These are phyloP conservation scores for Sclerodermus sp. DNA, from an alignment of 2,888 invertebrate genomes.

Conservation along the genomic window DNA sequence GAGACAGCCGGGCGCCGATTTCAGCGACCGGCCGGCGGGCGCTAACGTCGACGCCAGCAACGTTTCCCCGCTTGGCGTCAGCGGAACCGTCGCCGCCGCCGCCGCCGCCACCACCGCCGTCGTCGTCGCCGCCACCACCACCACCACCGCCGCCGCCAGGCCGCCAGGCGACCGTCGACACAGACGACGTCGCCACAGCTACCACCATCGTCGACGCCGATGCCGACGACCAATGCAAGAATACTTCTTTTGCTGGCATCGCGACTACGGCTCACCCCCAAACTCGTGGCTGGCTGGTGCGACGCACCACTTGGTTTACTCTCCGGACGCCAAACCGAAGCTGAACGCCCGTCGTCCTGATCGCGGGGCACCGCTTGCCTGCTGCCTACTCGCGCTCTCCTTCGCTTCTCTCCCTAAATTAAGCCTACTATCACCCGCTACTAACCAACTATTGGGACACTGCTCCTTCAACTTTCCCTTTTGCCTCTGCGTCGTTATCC, in stretches of 20 bases:
- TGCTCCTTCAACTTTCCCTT: too few species aligned
- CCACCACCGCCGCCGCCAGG: slow-evolving; percentile 7
- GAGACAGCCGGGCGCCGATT: slow-evolving; percentile 40
- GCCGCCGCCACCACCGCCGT: slow-evolving; percentile 22
- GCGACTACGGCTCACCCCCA: slow-evolving; percentile 22
- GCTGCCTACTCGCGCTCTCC: too few species aligned
- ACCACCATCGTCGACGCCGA: slow-evolving; percentile 17
- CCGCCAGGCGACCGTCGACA: slow-evolving; percentile 9
- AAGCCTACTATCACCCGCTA: too few species aligned
- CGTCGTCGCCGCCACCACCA: slow-evolving; percentile 4
- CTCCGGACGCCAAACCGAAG: too few species aligned
- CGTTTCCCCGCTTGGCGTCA: slow-evolving; percentile 7
- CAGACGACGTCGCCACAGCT: slow-evolving; percentile 18
- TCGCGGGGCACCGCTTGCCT: too few species aligned
- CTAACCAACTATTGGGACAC: too few species aligned
- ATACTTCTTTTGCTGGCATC: slow-evolving; percentile 40
- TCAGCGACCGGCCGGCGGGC: slow-evolving; percentile 34
- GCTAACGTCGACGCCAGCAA: slow-evolving; percentile 39
- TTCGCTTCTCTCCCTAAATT: too few species aligned
- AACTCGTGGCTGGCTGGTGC: neutral
- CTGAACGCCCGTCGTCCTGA: too few species aligned
- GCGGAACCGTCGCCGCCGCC: slow-evolving; percentile 26
- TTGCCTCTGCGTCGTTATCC: too few species aligned
- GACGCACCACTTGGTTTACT: too few species aligned
- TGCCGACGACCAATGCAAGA: slow-evolving; percentile 35